phyloP scores from a whole-genome alignment of 2,888 invertebrate genomes.

The Tortricodes alternella region DNA sequence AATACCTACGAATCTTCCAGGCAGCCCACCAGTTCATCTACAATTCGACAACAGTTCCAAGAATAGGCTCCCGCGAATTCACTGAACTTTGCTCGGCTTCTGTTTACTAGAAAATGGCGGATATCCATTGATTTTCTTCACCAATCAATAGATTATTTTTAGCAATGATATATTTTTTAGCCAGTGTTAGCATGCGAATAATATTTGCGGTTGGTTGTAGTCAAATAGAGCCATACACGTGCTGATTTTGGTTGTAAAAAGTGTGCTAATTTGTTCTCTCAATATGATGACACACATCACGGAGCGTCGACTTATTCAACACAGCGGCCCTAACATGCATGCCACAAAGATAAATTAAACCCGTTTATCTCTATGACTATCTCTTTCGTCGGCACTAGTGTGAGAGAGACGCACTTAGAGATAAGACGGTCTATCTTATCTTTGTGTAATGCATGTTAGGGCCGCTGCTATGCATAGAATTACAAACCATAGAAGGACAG shows the following conservation, averaged over 20 bases:
- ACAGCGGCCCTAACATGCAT: too few relatives aligned
- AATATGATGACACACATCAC: not conserved
- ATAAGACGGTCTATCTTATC: too few relatives aligned
- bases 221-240: not conserved
- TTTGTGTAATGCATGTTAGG: too few relatives aligned
- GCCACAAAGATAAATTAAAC: too few relatives aligned
- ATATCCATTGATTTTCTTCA: not conserved
- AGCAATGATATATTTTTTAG: not conserved
- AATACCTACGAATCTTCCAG: too few relatives aligned
- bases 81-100: constrained; percentile 11
- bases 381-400: too few relatives aligned
- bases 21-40: too few relatives aligned
- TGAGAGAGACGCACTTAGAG: too few relatives aligned
- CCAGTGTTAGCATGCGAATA: not conserved
- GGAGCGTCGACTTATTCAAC: too few relatives aligned
- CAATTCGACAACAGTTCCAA: not conserved
- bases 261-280: not conserved
- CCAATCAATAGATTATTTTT: not conserved
- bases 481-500: too few relatives aligned
- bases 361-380: too few relatives aligned
- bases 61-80: not conserved
- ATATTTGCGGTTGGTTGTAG: not conserved
- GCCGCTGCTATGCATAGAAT: too few relatives aligned
- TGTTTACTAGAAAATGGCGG: constrained; percentile 23
- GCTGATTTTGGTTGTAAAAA: not conserved